Conservation (phyloP, 2,113 vertebrate genomes). For the Rynchops niger region DNA sequence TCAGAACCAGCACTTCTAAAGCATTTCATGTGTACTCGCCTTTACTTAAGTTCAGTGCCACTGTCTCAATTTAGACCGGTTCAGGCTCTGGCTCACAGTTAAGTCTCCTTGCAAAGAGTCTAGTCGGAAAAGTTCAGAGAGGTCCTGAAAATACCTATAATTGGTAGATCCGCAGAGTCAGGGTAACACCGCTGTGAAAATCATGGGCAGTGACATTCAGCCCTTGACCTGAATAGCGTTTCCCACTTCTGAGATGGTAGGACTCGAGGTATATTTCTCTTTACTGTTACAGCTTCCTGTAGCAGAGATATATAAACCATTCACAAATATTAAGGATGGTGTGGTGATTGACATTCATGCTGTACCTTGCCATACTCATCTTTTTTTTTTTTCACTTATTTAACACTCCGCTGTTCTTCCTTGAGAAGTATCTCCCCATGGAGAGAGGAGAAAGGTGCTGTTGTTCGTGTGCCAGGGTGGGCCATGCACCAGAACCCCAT, state of each 20-base stretch:
- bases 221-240: background rate
- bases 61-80: background rate
- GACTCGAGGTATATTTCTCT: background rate
- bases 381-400: background rate
- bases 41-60: constrained; percentile 11
- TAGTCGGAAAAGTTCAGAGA: constrained; percentile 19
- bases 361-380: fast-evolving
- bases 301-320: background rate
- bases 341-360: background rate
- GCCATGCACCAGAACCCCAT: background rate
- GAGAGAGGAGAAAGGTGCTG: background rate
- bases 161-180: constrained; percentile 11
- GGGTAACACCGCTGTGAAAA: constrained; percentile 6
- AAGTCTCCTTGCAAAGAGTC: constrained; percentile 21
- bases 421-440: background rate
- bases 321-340: background rate
- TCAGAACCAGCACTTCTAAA: background rate
- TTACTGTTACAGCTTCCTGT: background rate
- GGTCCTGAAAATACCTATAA: background rate
- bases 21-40: background rate
- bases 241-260: background rate
- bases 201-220: constrained; percentile 40
- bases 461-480: background rate
- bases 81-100: background rate
- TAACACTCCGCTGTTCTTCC: background rate